Percentiles rank a stretch among this genome's conserved stretches.
Evolutionary conservation across 1,140 invertebrate genomes (phyloP).

Genomic region (Drosophila tani): DNA sequence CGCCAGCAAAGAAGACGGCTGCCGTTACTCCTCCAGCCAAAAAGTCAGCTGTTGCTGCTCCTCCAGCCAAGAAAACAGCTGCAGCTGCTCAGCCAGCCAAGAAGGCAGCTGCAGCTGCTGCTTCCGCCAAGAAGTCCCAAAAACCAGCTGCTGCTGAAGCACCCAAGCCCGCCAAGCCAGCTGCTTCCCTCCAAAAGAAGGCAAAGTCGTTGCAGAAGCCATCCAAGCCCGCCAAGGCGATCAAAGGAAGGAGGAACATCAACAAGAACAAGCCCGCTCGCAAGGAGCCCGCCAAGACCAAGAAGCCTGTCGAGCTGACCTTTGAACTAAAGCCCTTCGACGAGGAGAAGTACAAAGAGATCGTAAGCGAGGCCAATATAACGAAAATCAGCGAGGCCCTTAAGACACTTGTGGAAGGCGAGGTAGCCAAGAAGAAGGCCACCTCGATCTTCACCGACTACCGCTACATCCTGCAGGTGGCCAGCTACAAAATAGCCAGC

Average conservation of each 20-base stretch:
- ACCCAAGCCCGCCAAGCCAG: neutral
- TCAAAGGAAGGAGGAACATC: constrained; percentile 18
- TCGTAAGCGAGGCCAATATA: constrained; percentile 63
- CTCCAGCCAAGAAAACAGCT: neutral
- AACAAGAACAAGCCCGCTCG: constrained; percentile 22
- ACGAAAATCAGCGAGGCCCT: constrained; percentile 65
- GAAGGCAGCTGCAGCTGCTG: constrained; percentile 2
- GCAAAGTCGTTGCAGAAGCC: constrained; percentile 17
- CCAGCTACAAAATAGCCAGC: constrained; percentile 76
- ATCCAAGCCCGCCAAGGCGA: constrained; percentile 33
- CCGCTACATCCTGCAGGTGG: constrained; percentile 71
- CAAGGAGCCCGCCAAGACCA: constrained; percentile 19
- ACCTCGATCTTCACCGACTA: constrained; percentile 73
- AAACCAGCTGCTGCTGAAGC: neutral
- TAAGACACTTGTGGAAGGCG: constrained; percentile 59
- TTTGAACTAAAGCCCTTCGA: constrained; percentile 66
- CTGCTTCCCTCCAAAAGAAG: constrained; percentile 35
- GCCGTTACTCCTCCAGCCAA: neutral
- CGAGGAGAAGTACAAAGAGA: constrained; percentile 68
- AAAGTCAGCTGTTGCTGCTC: neutral
- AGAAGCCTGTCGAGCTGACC: constrained; percentile 31
- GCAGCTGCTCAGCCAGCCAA: constrained; percentile 2
- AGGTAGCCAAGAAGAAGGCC: constrained; percentile 66
- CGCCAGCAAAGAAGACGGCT: neutral
- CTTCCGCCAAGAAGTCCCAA: constrained; percentile 14